Evolutionary conservation across 92 coral and sea anemone species (phyloP), one percentile per base, ranked within the genome.

Genomic region (Meandrina meandrites): DNA sequence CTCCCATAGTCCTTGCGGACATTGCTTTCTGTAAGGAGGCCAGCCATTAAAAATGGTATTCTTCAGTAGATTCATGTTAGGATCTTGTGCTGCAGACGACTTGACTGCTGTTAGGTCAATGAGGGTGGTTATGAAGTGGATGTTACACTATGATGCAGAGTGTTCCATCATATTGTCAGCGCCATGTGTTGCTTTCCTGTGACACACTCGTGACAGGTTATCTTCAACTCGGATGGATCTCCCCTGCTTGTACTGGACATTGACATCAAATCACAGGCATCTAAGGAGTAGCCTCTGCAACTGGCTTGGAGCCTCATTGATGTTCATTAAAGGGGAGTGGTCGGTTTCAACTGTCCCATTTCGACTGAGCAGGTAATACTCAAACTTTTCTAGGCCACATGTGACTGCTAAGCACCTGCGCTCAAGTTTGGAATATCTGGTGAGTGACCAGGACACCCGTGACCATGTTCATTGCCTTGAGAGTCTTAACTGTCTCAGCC

Each of bases 141-240:
- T 69, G 37, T 69, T 69, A 69, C 13, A 4, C 37, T 69, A 40
- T 69, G 32, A n/a, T 30, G 37, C 40, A 2, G 15, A 6, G 75
- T 69, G 3, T 5, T 69, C 4, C 1, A 13, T 69, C 14, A 69
- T 48, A 64, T 19, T 28, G 21, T 51, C 69, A 17, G 32, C 30
- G 75, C 9, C 77, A 21, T 77, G 79, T 40, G 50, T 37, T 69
- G 78, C 5, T 42, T 56, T 30, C 19, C 18, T 40, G 70, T 73
- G 57, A 47, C 89, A 92, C 30, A 90, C 75, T 31, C 81, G 88
- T 40, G 91, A 93, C 70, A 84, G 87, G 84, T 89, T 69, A 11
- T 79, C 79, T 1, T 82, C 90, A 32, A 86, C 82, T 40, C 66
- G 86, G 50, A 90, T 86, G 57, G 86, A 57, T 45, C 36, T 69